Evolutionary conservation across 2,113 vertebrate genomes (phyloP), one percentile per base, ranked within the genome.

Genomic region (Strix aluco): DNA sequence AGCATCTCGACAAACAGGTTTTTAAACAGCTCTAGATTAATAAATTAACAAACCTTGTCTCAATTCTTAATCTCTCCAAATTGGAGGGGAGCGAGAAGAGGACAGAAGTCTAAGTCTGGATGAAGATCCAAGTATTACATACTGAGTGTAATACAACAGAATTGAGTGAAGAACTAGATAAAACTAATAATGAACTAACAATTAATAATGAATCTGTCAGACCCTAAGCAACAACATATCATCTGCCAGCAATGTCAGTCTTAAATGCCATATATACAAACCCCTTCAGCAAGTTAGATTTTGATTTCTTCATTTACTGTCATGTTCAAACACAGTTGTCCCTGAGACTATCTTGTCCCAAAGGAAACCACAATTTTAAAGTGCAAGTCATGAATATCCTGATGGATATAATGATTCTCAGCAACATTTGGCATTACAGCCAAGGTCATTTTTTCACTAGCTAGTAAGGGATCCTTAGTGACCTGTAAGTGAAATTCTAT

Each of bases 361-460:
- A 67, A 80, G 52, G 47, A 95, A 93, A 78, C 29, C n/a, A 67
- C 51, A 73, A 3, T 34, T 87, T 85, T 25, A 73, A 87, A 87
- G 70, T 58, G 57, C 38, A 87, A 79, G 52, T 42, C 66, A 72
- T 65, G 16, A 81, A 65, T 84, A 69, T 52, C 46, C 30, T 79
- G 29, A 54, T 30, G 54, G 61, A 40, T 49, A 49, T 69, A 61
- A 27, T 3, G n/a, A 81, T 77, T 94, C 81, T 80, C 81, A 72
- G 67, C 58, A 95, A 58, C 51, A 70, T 65, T 61, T 95, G 89
- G 58, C 84, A 88, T 94, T 91, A 62, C 12, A 55, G 51, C 32
- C 92, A 95, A 94, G 95, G 86, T 95, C 78, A 92, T 51, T 80
- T 93, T 74, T 72, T 81, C 70, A 89, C 61, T 67, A 92, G 81